Conservation (phyloP, 2,113 vertebrate genomes). For the Lonchura striata region DNA sequence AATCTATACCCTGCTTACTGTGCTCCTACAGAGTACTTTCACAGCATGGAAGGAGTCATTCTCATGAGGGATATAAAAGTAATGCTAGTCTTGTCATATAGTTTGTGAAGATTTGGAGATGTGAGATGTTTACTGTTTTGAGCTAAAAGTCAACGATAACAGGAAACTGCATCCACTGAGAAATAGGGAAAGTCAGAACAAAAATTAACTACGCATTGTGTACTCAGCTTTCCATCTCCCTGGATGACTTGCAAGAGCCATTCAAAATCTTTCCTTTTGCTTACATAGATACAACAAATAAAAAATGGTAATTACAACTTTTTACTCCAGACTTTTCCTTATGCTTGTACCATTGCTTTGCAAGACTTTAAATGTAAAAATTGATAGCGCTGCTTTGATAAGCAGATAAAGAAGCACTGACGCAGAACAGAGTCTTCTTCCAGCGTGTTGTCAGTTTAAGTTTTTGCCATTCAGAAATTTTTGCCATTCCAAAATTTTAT, state of each 20-base stretch:
- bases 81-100: neutral
- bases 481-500: neutral
- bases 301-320: neutral
- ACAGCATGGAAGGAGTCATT: neutral
- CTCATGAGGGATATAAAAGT: neutral
- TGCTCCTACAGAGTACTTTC: neutral
- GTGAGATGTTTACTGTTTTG: neutral
- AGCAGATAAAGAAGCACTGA: neutral
- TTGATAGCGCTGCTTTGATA: neutral
- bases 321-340: neutral
- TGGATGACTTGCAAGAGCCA: neutral
- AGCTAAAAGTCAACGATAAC: neutral
- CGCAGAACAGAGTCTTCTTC: neutral
- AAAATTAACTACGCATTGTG: neutral
- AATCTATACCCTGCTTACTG: neutral
- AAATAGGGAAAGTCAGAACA: neutral
- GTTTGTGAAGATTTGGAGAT: neutral
- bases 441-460: neutral
- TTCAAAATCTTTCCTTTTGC: neutral
- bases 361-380: neutral
- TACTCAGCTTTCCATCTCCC: neutral
- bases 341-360: neutral
- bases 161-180: neutral
- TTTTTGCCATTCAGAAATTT: neutral
- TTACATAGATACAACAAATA: neutral